These are phyloP conservation scores for Euwallacea similis DNA, from an alignment of 1,140 invertebrate genomes.

Conservation along the genomic window DNA sequence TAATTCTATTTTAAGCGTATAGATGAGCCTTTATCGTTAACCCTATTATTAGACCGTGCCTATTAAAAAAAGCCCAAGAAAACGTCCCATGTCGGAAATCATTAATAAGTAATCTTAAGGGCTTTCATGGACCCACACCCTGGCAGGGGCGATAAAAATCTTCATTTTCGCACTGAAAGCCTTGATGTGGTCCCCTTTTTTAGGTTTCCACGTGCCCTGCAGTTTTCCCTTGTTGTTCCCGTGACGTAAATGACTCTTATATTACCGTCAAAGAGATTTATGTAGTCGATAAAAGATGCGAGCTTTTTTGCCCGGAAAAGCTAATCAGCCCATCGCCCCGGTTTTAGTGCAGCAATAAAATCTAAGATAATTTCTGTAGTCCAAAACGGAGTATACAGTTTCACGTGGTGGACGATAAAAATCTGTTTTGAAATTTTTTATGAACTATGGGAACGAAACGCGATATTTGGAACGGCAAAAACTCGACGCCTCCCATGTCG, in stretches of 20 bases:
- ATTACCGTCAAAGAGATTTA: conserved; percentile 1
- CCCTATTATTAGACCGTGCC: not conserved
- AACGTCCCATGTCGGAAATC: not conserved
- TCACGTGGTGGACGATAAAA: not conserved
- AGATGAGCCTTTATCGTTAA: not conserved
- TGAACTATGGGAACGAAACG: conserved; percentile 8
- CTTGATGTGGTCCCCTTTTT: not conserved
- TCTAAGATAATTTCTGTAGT: not conserved
- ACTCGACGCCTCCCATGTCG: conserved; percentile 22
- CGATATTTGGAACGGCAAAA: conserved; percentile 12
- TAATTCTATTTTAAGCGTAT: conserved; percentile 11
- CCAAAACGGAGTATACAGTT: not conserved
- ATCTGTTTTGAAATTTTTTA: conserved; percentile 11
- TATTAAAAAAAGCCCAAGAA: not conserved
- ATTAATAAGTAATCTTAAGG: conserved; percentile 8
- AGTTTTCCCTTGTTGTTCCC: conserved; percentile 14
- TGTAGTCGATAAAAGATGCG: not conserved
- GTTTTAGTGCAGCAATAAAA: not conserved
- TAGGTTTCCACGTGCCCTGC: conserved; percentile 3
- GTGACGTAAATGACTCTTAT: conserved; percentile 8
- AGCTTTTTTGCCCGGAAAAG: not conserved
- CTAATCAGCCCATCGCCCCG: not conserved
- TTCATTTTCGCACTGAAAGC: conserved; percentile 11
- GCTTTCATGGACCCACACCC: not conserved
- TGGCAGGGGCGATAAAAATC: conserved; percentile 6